phyloP scores from a whole-genome alignment of 1,140 invertebrate genomes.

The Eurosta solidaginis region DNA sequence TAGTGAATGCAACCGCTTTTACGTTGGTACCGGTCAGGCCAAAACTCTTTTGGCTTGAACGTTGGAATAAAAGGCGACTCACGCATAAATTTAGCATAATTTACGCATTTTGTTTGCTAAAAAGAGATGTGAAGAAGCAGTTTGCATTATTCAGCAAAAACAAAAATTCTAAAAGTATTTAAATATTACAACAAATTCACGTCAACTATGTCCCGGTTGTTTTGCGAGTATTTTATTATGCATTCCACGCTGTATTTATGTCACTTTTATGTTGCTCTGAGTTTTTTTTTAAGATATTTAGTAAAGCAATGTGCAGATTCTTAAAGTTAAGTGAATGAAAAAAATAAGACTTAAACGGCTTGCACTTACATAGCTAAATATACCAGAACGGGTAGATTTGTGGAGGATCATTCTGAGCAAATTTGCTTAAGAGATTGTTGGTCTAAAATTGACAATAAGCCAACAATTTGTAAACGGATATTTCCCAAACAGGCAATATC shows the following conservation, averaged over 20 bases:
- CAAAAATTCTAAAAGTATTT: not conserved
- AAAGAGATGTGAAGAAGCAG: not conserved
- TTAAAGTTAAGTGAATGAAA: too few species aligned
- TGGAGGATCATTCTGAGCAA: too few species aligned
- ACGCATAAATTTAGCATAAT: constrained; percentile 25
- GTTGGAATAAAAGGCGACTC: too few species aligned
- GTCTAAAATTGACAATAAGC: too few species aligned
- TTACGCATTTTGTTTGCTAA: not conserved
- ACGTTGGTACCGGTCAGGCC: not conserved
- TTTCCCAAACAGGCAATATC: too few species aligned
- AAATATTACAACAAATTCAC: not conserved
- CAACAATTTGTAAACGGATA: too few species aligned
- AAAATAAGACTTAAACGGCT: too few species aligned
- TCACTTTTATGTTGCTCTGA: not conserved
- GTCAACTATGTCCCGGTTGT: too few species aligned
- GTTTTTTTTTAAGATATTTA: not conserved
- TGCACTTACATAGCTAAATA: too few species aligned
- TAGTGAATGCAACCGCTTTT: not conserved
- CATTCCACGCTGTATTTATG: not conserved
- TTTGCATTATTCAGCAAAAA: not conserved
- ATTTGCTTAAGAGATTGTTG: too few species aligned
- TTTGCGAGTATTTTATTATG: not conserved
- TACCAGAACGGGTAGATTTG: too few species aligned
- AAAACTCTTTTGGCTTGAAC: not conserved
- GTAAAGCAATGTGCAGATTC: too few species aligned